Evolutionary conservation across 1,140 invertebrate genomes (phyloP), one percentile per base, ranked within the genome.

Genomic region (Thaumetopoea pityocampa): DNA sequence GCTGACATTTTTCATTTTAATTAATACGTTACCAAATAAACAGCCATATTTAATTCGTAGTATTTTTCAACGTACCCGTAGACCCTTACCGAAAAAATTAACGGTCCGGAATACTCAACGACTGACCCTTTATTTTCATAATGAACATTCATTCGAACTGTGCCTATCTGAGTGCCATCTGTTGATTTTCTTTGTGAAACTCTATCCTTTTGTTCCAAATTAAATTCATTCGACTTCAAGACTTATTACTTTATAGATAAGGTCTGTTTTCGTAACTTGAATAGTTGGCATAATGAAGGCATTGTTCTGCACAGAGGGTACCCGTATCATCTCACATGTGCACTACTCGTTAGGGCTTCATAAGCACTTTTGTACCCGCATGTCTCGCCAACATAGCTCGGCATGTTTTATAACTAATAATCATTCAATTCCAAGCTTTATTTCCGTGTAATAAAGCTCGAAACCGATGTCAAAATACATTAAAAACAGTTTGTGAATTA

Each of bases 121-220:
- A 16, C 18, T 51, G 53, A 54, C 43, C 61, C 46, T 54, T 60
- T 60, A 65, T 65, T 65, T 60, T 54, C 42, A 54, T 65, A 57
- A 60, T 58, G 54, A 59, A 64, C 45, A 51, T 45, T 65, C 57
- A 52, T 54, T 52, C 48, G 46, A 57, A 45, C 51, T 61, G 53
- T 51, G 37, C 47, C 45, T 23, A 22, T 51, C 51, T 58, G 52
- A 60, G 41, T 41, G 66, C 58, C 66, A 72, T 72, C 69, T 72
- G 63, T 72, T 72, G 64, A 65, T 62, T 60, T 62, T 67, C 60
- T 72, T 65, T 68, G 62, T 68, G 36, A 33, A 62, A 67, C 55
- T 51, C 44, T 28, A 26, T 19, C 47, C 50, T 51, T 54, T 57
- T 53, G 57, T 63, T 42, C 33, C 15, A 11, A 32, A 42, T 29